These are phyloP conservation scores for Heliothis virescens DNA, from an alignment of 1,140 invertebrate species.

Conservation along the genomic window DNA sequence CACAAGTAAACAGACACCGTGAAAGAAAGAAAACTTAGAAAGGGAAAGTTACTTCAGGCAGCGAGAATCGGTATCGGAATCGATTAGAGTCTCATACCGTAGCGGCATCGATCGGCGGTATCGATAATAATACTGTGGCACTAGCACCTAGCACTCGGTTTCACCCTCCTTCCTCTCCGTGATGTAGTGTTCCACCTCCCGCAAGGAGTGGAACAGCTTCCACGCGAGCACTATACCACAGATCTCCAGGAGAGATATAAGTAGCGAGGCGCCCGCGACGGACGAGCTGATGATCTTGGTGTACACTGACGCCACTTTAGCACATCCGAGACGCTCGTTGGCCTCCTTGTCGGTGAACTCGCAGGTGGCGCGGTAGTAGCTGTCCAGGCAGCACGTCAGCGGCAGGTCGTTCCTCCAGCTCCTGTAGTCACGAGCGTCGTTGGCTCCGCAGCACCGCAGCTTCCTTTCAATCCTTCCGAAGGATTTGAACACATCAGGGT, in stretches of 20 bases:
- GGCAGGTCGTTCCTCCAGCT: slow-evolving; percentile 81
- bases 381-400: slow-evolving; percentile 77
- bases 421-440: slow-evolving; percentile 81
- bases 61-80: slow-evolving; percentile 50
- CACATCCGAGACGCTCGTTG: slow-evolving; percentile 81
- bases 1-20: slow-evolving; percentile 53
- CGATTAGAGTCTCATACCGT: slow-evolving; percentile 31
- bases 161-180: slow-evolving; percentile 81
- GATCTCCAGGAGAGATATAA: slow-evolving; percentile 77
- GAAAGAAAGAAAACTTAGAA: slow-evolving; percentile 51
- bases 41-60: slow-evolving; percentile 62
- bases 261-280: slow-evolving; percentile 75
- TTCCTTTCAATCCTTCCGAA: slow-evolving; percentile 81
- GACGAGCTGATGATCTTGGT: slow-evolving; percentile 82
- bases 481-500: slow-evolving; percentile 75
- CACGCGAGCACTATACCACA: slow-evolving; percentile 76
- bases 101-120: slow-evolving; percentile 49
- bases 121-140: slow-evolving; percentile 60
- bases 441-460: slow-evolving; percentile 79
- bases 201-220: slow-evolving; percentile 74
- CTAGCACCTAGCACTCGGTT: slow-evolving; percentile 75
- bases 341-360: slow-evolving; percentile 84
- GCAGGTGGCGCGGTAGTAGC: slow-evolving; percentile 76
- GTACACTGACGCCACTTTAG: slow-evolving; percentile 81
- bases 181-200: slow-evolving; percentile 81